Percentiles rank a stretch among this genome's conserved stretches.
phyloP scores from a whole-genome alignment of 2,888 invertebrate genomes.

The Drosophila cyrtoloma region DNA sequence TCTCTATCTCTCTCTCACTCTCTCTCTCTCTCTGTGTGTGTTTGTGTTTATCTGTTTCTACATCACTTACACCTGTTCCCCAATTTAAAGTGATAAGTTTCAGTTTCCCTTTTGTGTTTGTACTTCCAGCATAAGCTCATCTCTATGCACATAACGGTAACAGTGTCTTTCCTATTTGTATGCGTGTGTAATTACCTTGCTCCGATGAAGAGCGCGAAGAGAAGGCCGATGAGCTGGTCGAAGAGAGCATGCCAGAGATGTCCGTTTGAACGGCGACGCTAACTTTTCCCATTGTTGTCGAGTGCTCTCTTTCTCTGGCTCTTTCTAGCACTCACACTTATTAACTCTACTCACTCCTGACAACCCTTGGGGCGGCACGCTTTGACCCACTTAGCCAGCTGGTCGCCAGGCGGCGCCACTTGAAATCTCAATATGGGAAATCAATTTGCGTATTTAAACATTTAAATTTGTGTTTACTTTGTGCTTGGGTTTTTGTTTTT shows the following conservation, averaged over 20 bases:
- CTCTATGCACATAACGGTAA: slow-evolving; percentile 44
- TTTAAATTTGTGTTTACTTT: slow-evolving; percentile 57
- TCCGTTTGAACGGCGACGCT: slow-evolving; percentile 85
- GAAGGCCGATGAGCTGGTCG: slow-evolving; percentile 69
- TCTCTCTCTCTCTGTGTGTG: not conserved
- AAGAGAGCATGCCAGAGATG: slow-evolving; percentile 81
- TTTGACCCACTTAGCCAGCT: slow-evolving; percentile 67
- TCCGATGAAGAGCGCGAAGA: slow-evolving; percentile 80
- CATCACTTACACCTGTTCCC: slow-evolving; percentile 68
- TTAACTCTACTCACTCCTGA: not conserved
- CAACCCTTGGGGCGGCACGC: slow-evolving; percentile 37
- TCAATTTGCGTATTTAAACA: slow-evolving; percentile 66
- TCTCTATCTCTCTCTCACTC: slow-evolving; percentile 1
- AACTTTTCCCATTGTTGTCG: slow-evolving; percentile 70
- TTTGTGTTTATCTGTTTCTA: slow-evolving; percentile 3
- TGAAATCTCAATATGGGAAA: slow-evolving; percentile 70
- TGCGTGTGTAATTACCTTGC: slow-evolving; percentile 72
- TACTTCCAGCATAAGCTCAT: slow-evolving; percentile 45
- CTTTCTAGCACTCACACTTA: slow-evolving; percentile 4
- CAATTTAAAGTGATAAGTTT: slow-evolving; percentile 38
- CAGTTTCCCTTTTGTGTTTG: slow-evolving; percentile 33
- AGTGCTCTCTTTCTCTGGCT: slow-evolving; percentile 15
- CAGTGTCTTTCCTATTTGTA: slow-evolving; percentile 3
- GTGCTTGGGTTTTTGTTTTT: not conserved
- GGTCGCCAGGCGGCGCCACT: slow-evolving; percentile 60